Evolutionary conservation across 2,797 vertebrate genomes (phyloP), one percentile per base, ranked within the genome.

Genomic region (Pantherophis alleghaniensis): DNA sequence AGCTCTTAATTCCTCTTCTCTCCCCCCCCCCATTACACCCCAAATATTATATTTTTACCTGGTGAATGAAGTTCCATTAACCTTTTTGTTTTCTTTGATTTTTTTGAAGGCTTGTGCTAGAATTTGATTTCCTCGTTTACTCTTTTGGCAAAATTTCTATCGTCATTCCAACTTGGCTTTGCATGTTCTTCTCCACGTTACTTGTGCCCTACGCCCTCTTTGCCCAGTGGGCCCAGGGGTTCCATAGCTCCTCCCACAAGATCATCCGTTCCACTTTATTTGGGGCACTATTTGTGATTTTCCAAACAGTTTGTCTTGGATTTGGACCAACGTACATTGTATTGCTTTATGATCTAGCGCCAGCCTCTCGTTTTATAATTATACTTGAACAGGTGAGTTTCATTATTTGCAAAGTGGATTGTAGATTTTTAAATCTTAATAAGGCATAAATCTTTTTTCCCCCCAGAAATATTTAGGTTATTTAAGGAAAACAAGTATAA

Each of bases 51-150:
- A 51, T 60, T 79, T 74, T 91, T 57, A 60, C 20, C 2, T 12
- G 56, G 28, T 37, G 69, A 56, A 90, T n/a, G 10, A 16, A 13
- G 4, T 57, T 91, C 57, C 42, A 26, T 87, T 93, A 90, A 93
- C n/a, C 0, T 66, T n/a, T 88, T 56, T 86, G 16, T 88, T 86
- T 89, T 56, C 7, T 9, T 83, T 89, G 51, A 94, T 90, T 94
- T 95, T 61, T 59, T 95, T 95, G 86, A 96, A 99, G 99, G 96
- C 96, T 99, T 96, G 99, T 99, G 95, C 95, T 99, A 89, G 98
- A 99, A 95, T 99, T 99, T 97, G 98, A 98, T 96, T 97, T 99
- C 89, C 95, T 99, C 94, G 98, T 98, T 89, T 99, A 98, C 0
- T 98, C 98, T 7, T 99, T 99, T 96, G 99, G 99, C 69, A 98